These are phyloP conservation scores for Myoxocephalus aenaeus DNA, from an alignment of 2,797 vertebrate genomes.

Conservation along the genomic window DNA sequence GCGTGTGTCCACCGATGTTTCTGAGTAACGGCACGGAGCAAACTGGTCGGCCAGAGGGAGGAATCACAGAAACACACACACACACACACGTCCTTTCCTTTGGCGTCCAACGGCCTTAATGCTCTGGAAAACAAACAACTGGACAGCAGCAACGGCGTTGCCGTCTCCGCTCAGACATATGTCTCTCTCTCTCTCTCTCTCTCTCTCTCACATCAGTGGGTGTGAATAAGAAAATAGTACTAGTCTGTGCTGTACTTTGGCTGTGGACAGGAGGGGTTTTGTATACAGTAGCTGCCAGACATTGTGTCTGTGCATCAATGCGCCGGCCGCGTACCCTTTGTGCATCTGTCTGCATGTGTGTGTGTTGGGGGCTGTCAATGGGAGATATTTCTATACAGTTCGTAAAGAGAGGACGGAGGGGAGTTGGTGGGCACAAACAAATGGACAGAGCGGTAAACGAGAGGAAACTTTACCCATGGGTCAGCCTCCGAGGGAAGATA, in stretches of 20 bases:
- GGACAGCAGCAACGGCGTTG: slow-evolving; percentile 44
- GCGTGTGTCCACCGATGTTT: slow-evolving; percentile 37
- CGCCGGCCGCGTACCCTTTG: neutral
- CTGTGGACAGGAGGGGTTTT: neutral
- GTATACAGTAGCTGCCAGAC: slow-evolving; percentile 11
- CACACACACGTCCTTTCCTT: slow-evolving; percentile 30
- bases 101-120: slow-evolving; percentile 42
- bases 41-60: slow-evolving; percentile 31
- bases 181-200: slow-evolving; percentile 54
- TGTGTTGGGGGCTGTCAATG: slow-evolving; percentile 13
- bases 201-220: slow-evolving; percentile 4
- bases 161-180: slow-evolving; percentile 61
- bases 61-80: slow-evolving; percentile 12
- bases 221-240: slow-evolving; percentile 19
- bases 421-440: slow-evolving; percentile 80
- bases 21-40: slow-evolving; percentile 52
- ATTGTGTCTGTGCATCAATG: slow-evolving; percentile 1
- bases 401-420: slow-evolving; percentile 61
- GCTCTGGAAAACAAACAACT: slow-evolving; percentile 58
- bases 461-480: slow-evolving; percentile 85
- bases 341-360: slow-evolving; percentile 3
- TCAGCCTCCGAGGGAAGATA: slow-evolving; percentile 82
- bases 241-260: slow-evolving; percentile 11
- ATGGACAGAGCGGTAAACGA: slow-evolving; percentile 85
- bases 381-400: slow-evolving; percentile 70